Base-by-base conservation (phyloP, 2,797 vertebrate species). In the Chlorospingus flavigularis region DNA sequence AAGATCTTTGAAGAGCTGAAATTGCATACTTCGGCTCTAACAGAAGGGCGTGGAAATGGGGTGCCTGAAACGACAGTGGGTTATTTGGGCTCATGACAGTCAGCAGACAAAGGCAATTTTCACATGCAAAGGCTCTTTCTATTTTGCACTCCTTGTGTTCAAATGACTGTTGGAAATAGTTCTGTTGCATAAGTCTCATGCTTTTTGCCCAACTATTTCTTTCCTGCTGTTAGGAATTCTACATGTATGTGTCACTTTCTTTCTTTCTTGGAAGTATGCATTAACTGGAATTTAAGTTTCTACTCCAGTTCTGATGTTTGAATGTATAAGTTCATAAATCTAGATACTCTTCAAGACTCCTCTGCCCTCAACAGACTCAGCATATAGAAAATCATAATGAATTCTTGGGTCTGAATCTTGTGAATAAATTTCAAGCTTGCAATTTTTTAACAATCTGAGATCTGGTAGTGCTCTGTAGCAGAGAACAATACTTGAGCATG, bases 201-300 rank as follows among this genome's bases (percentile, higher is more conserved):
- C 28, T 55, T 86, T 24, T 75, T 88, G 45, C 18, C 25, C 37
- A 84, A 21, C 39, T 71, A 0, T 63, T 92, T 79, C 17, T 85
- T 74, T 78, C 42, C 24, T 43, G 20, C 24, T 62, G 6, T 37
- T 62, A 58, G 43, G 31, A 70, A 55, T 73, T 76, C 55, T 76
- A 1, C 25, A 24, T 19, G 3, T 48, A 12, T 37, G 4, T 67
- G 35, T 35, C 0, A 0, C 8, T 75, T 82, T 21, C 15, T 76
- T 92, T 5, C 10, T 26, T 67, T 70, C 78, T 67, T 90, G n/a
- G 15, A 67, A 53, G n/a, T 55, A 37, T 48, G 30, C 28, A 35
- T 77, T 33, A 67, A n/a, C 42, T 82, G 40, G 45, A 70, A 47
- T 63, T 42, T 24, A 61, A 66, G 19, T 51, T 75, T 1, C 0